Evolutionary conservation across 2,888 invertebrate genomes (phyloP), one percentile per base, ranked within the genome.

Genomic region (Aproaerema taeniolella): DNA sequence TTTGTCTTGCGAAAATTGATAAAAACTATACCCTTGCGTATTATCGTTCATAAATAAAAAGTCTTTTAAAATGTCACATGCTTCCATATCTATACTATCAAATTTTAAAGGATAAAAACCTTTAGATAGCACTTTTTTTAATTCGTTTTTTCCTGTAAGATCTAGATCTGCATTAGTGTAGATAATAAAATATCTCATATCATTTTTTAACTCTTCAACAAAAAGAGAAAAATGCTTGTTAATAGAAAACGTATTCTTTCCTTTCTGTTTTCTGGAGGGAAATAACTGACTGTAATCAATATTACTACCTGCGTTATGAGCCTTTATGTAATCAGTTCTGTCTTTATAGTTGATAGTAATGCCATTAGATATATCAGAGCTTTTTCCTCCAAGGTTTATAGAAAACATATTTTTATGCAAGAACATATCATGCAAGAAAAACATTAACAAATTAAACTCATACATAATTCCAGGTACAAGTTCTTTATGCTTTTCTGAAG

Each of bases 391-490:
- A 45, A 10, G 49, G 44, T 43, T 55, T 38, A 56, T 44, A 24
- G 45, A 56, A 44, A 45, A 26, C n/a, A 57, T 51, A 6, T 28
- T 28, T 28, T 28, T 28, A 28, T 28, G 2, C 28, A 28, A 28
- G 11, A 28, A 28, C 28, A 15, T 54, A 46, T 46, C 45, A 49
- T 55, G 55, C 44, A 57, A 46, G 38, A 50, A 52, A 28, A 40
- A 38, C 32, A 50, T 47, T 46, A 55, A 47, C 44, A 55, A 43
- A 53, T 49, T 50, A 24, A 45, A 48, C 38, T 45, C 48, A 45
- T 45, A 48, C 38, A 48, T 45, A 45, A 48, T 26, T 43, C 45
- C 11, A 45, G 41, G 38, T 37, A 47, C 29, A n/a, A 49, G 35
- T 33, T 52, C 38, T 43, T 40, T 45, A 48, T 45, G 13, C 38